Conservation (phyloP, 2,888 invertebrate species). For the Alloscopus bannaensis region DNA sequence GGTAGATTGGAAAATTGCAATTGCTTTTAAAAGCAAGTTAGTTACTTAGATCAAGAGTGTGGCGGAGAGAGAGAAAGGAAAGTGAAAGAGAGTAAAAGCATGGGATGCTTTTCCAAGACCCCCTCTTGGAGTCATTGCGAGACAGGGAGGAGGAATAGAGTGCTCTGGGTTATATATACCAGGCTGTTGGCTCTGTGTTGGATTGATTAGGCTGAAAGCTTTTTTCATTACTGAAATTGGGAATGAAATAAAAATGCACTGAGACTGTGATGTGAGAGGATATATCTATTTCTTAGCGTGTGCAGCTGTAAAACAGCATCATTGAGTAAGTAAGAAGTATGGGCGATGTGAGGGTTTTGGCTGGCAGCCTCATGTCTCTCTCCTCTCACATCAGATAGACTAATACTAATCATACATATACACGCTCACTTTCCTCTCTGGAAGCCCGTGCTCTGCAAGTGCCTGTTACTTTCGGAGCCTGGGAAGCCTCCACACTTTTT, state of each 20-base stretch:
- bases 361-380: constrained; percentile 32
- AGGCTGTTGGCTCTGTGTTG: constrained; percentile 57
- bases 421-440: no score
- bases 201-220: constrained; percentile 73
- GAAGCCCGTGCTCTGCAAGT: no score
- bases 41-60: constrained; percentile 45
- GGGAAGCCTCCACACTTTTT: neutral
- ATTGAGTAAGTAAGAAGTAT: constrained; percentile 12
- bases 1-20: constrained; percentile 69
- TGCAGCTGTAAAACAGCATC: neutral
- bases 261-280: constrained; percentile 54
- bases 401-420: constrained; percentile 47
- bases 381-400: constrained; percentile 23
- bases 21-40: constrained; percentile 72
- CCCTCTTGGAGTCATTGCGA: neutral
- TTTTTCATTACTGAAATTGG: constrained; percentile 73
- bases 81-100: constrained; percentile 13
- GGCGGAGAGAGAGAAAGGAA: constrained; percentile 40
- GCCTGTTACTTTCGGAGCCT: neutral
- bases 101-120: neutral
- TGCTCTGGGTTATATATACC: neutral
- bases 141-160: neutral
- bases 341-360: constrained; percentile 28
- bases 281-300: constrained; percentile 26
- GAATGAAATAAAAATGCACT: constrained; percentile 72